Evolutionary conservation across 2,797 vertebrate species (phyloP).

Genomic region (Sorex maritimensis): DNA sequence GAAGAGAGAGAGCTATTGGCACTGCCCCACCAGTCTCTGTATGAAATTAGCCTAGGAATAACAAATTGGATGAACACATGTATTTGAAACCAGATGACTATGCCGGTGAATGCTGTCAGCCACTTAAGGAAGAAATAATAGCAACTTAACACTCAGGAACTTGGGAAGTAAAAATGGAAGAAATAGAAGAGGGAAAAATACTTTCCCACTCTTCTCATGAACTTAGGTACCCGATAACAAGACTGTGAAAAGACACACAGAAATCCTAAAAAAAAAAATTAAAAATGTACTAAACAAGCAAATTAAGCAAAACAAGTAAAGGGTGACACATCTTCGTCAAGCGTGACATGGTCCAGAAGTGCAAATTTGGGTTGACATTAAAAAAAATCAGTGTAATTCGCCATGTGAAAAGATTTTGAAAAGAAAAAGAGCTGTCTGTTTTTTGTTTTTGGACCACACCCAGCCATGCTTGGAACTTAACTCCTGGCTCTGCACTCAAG

Average conservation of each 20-base stretch:
- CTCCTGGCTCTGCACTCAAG: no score
- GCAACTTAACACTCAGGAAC: no score
- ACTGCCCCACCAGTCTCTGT: slow-evolving; percentile 25
- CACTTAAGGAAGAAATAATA: slow-evolving; percentile 31
- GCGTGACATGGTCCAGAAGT: neutral
- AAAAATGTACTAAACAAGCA: neutral
- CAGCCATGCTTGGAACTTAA: no score
- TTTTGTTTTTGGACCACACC: no score
- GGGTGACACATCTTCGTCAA: neutral
- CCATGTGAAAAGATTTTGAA: slow-evolving; percentile 21
- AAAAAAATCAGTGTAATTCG: slow-evolving; percentile 46
- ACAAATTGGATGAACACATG: slow-evolving; percentile 34
- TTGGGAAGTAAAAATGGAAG: no score
- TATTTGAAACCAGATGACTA: slow-evolving; percentile 50
- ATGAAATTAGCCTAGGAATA: slow-evolving; percentile 38
- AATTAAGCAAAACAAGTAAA: neutral
- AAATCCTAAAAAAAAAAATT: neutral
- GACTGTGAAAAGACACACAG: neutral
- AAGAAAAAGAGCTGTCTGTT: no score
- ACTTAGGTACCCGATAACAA: neutral
- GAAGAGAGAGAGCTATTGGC: slow-evolving; percentile 36
- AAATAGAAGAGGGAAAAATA: neutral
- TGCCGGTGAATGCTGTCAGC: neutral
- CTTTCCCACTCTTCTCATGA: neutral
- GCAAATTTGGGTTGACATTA: neutral